A percentile compares a stretch with the other conserved stretches of the same genome.
These are phyloP conservation scores for Acanthosepion pharaonis DNA, from an alignment of 2,888 invertebrate species.

Conservation along the genomic window DNA sequence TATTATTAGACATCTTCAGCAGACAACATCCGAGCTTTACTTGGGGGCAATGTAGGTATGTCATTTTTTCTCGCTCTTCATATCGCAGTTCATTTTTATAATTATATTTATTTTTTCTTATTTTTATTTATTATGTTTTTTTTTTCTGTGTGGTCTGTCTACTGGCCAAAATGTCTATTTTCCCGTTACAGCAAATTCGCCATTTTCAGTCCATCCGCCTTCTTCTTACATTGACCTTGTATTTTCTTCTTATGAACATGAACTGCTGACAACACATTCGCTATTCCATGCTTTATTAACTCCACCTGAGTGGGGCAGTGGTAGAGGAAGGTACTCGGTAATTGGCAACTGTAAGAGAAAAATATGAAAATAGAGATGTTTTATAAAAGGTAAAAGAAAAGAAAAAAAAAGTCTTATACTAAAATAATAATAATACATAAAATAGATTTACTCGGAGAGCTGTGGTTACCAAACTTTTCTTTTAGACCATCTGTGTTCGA, in stretches of 20 bases:
- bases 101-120: background rate
- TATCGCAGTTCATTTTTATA: background rate
- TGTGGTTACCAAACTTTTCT: too few relatives aligned
- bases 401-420: too few relatives aligned
- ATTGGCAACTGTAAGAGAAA: too few relatives aligned
- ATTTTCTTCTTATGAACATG: background rate
- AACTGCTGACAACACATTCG: background rate
- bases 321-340: too few relatives aligned
- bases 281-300: too few relatives aligned
- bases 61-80: background rate
- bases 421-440: too few relatives aligned
- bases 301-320: too few relatives aligned
- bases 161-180: background rate
- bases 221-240: background rate
- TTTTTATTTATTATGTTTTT: background rate
- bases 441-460: too few relatives aligned
- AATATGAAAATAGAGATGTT: too few relatives aligned
- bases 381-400: too few relatives aligned
- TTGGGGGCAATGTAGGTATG: background rate
- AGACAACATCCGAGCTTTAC: background rate
- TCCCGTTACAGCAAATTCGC: background rate
- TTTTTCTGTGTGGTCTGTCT: background rate
- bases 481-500: too few relatives aligned
- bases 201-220: background rate
- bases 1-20: background rate